Evolutionary conservation across 2,888 invertebrate genomes (phyloP).

Genomic region (Hyles lineata): DNA sequence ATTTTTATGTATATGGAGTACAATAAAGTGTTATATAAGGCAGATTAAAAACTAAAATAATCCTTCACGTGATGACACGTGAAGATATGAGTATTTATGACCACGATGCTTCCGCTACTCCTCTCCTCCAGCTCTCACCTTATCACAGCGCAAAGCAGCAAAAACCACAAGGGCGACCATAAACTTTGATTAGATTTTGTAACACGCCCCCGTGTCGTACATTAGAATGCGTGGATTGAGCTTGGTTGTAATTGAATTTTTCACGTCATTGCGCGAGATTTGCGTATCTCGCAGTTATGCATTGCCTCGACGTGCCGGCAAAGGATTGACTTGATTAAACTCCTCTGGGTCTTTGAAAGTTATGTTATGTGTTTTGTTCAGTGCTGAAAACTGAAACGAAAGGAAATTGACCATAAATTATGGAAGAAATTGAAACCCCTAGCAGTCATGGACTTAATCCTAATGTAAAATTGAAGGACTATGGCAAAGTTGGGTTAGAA

Average conservation of each 20-base stretch:
- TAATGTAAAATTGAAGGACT: too few relatives aligned
- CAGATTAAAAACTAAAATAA: too few relatives aligned
- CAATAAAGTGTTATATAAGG: too few relatives aligned
- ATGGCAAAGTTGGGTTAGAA: too few relatives aligned
- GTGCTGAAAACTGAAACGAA: neutral
- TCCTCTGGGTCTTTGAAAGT: neutral
- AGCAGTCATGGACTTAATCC: too few relatives aligned
- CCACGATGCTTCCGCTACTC: neutral
- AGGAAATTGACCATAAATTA: too few relatives aligned
- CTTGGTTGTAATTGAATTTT: constrained; percentile 79
- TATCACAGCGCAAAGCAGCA: constrained; percentile 65
- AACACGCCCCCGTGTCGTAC: constrained; percentile 66
- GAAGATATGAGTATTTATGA: neutral
- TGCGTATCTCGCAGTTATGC: constrained; percentile 49
- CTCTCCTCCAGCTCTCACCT: neutral
- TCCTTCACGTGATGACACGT: too few relatives aligned
- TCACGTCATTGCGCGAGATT: constrained; percentile 77
- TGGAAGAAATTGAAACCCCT: too few relatives aligned
- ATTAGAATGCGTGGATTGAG: constrained; percentile 81
- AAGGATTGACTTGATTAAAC: constrained; percentile 30
- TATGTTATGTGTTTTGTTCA: too few relatives aligned
- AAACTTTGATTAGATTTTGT: constrained; percentile 83
- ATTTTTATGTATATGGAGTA: too few relatives aligned
- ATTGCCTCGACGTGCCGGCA: constrained; percentile 19
- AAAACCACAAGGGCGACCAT: constrained; percentile 78